Percentiles rank a stretch among this genome's conserved stretches.
phyloP scores from a whole-genome alignment of 2,113 vertebrate species.

The Ia io region DNA sequence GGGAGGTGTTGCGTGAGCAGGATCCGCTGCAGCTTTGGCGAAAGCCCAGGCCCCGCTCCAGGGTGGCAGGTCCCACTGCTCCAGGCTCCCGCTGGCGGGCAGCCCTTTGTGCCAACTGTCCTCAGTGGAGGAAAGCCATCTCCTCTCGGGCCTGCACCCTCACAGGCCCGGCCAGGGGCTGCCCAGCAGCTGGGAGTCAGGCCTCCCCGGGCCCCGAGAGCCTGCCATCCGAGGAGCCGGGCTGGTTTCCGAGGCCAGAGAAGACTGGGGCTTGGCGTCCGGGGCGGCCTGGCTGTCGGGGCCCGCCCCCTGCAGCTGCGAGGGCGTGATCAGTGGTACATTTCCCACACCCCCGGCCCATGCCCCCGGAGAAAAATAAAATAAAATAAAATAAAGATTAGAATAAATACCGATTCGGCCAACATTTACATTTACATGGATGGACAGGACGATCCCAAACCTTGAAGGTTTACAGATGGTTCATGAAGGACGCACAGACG shows the following conservation, averaged over 20 bases:
- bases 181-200: background rate
- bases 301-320: constrained; percentile 4
- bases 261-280: background rate
- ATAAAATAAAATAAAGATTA: constrained; percentile 68
- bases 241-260: background rate
- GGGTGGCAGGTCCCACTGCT: constrained; percentile 27
- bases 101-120: background rate
- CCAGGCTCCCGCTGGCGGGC: background rate
- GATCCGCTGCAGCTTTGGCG: constrained; percentile 18
- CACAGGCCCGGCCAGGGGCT: background rate
- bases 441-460: constrained; percentile 42
- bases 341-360: constrained; percentile 13
- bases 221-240: background rate
- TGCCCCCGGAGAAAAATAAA: constrained; percentile 53
- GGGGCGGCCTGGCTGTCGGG: background rate
- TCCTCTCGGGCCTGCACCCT: background rate
- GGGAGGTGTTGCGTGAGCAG: background rate
- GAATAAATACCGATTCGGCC: constrained; percentile 71
- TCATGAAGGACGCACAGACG: background rate
- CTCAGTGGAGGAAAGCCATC: background rate
- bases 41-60: constrained; percentile 14
- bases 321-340: background rate
- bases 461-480: constrained; percentile 51
- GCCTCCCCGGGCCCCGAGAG: background rate
- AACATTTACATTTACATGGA: constrained; percentile 67